phyloP scores from a whole-genome alignment of 2,113 vertebrate species.

The Heterotis niloticus region DNA sequence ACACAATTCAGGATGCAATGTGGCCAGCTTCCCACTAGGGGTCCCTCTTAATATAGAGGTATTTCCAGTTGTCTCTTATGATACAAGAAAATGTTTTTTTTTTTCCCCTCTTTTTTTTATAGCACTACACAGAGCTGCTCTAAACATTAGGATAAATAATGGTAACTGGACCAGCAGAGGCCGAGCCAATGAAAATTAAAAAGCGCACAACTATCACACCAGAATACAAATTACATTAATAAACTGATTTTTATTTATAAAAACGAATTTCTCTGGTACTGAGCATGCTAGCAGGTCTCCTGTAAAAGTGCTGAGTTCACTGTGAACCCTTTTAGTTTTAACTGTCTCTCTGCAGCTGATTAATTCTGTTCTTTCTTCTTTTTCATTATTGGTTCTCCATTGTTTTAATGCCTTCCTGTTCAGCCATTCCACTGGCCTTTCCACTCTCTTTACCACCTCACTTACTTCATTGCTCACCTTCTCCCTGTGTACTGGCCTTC shows the following conservation, averaged over 20 bases:
- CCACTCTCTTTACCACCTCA: neutral
- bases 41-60: conserved; percentile 47
- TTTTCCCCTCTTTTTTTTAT: too few species aligned
- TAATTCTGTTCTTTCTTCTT: neutral
- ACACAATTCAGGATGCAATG: neutral
- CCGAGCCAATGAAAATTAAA: neutral
- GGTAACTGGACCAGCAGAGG: too few species aligned
- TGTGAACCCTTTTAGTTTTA: neutral
- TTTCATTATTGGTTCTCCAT: neutral
- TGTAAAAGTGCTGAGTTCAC: neutral
- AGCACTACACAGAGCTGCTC: neutral
- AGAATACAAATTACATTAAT: neutral
- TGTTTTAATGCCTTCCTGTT: conserved; percentile 1
- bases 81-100: neutral
- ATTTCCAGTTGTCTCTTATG: neutral
- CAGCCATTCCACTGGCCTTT: neutral
- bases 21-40: conserved; percentile 51
- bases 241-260: neutral
- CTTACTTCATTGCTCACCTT: neutral
- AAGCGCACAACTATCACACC: neutral
- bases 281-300: neutral
- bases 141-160: neutral
- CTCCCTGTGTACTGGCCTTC: neutral
- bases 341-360: neutral
- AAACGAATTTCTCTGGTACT: neutral